Conservation (phyloP, 2,888 invertebrate species). For the Druceiella hillmani region DNA sequence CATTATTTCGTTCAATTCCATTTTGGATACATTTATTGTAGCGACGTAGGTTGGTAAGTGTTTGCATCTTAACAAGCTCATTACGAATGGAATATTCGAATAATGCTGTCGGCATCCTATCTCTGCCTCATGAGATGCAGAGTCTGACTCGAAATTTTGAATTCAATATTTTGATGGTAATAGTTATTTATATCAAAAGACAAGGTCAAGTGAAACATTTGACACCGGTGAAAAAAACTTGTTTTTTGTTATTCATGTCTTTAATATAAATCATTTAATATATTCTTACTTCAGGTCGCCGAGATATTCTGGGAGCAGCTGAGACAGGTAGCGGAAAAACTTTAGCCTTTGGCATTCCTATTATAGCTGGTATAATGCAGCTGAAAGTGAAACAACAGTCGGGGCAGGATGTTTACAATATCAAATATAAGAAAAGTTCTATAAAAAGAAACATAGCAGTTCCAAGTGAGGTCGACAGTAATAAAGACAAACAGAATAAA, state of each 20-base stretch:
- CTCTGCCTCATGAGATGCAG: too few species aligned
- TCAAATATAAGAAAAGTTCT: conserved; percentile 38
- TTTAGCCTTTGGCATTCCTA: conserved; percentile 93
- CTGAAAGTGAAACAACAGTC: conserved; percentile 47
- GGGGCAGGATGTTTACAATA: conserved; percentile 38
- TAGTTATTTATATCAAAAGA: too few species aligned
- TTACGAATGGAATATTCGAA: too few species aligned
- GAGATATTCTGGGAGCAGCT: conserved; percentile 96
- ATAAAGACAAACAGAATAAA: conserved; percentile 18
- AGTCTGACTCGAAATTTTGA: too few species aligned
- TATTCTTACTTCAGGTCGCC: conserved; percentile 47
- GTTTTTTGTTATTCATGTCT: background rate
- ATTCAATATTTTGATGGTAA: too few species aligned
- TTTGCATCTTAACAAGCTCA: too few species aligned
- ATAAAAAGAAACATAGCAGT: conserved; percentile 30
- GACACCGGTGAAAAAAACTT: too few species aligned
- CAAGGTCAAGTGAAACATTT: too few species aligned
- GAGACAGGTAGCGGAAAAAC: conserved; percentile 99
- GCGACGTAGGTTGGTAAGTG: too few species aligned
- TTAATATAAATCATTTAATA: background rate
- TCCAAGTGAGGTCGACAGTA: conserved; percentile 19
- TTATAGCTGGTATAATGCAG: conserved; percentile 78
- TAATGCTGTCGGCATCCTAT: too few species aligned
- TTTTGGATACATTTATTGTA: too few species aligned
- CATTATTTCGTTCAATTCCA: too few species aligned